Percentiles rank a stretch among this genome's conserved stretches.
Evolutionary conservation across 2,888 invertebrate genomes (phyloP).

Genomic region (Cartodere bifasciata): DNA sequence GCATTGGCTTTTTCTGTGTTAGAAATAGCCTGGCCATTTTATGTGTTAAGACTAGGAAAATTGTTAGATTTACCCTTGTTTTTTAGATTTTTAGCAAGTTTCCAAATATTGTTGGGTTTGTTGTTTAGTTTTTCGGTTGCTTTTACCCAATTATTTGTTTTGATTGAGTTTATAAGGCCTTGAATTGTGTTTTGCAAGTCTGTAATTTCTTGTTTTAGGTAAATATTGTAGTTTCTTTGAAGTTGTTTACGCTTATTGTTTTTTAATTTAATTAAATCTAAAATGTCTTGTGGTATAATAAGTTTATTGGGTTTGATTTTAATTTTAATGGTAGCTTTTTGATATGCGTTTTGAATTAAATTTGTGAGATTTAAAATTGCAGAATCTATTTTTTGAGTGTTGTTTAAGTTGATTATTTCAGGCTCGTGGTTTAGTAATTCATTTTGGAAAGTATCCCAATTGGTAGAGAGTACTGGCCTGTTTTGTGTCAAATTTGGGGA

Average conservation of each 20-base stretch:
- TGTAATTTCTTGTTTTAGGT: conserved; percentile 1
- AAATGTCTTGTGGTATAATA: no score
- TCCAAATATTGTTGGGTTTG: conserved; percentile 4
- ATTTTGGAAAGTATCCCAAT: neutral
- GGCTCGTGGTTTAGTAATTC: neutral
- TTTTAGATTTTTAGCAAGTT: conserved; percentile 5
- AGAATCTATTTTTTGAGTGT: conserved; percentile 1
- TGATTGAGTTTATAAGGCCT: neutral
- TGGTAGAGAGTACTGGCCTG: neutral
- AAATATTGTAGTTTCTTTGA: conserved; percentile 1
- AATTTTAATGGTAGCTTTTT: neutral
- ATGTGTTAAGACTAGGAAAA: neutral
- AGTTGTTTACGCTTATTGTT: conserved; percentile 1
- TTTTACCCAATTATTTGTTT: conserved; percentile 2
- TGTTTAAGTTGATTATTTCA: neutral
- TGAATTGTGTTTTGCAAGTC: conserved; percentile 1
- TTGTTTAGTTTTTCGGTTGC: neutral
- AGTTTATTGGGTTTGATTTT: no score
- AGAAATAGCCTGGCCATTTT: neutral
- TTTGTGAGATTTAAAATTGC: no score
- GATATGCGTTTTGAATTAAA: neutral
- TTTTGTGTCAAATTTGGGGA: neutral
- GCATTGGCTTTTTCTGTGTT: neutral
- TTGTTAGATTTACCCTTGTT: conserved; percentile 3
- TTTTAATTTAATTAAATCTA: no score